Evolutionary conservation across 2,888 invertebrate genomes (phyloP).

Genomic region (Cataglyphis livida): DNA sequence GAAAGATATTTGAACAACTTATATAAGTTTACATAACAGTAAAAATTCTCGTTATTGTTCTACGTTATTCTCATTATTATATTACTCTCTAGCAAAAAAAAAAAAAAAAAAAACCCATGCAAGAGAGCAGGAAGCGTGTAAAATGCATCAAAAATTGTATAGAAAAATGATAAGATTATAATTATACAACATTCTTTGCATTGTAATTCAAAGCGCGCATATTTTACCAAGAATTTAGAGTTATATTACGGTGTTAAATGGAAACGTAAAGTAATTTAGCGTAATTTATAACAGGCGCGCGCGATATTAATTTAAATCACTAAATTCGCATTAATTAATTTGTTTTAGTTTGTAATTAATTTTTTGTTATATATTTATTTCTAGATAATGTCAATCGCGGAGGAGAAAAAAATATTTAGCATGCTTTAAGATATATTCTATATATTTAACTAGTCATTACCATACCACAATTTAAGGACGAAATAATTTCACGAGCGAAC

Average conservation of each 20-base stretch:
- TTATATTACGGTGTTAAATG: not conserved
- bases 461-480: not conserved
- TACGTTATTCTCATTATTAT: not conserved
- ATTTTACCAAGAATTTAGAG: conserved; percentile 7
- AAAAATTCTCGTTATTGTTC: not conserved
- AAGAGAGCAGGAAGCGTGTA: not conserved
- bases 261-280: not conserved
- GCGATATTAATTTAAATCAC: not conserved
- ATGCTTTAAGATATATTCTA: not conserved
- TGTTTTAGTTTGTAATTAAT: not conserved
- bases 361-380: not conserved
- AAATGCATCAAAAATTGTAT: not conserved
- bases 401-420: not conserved
- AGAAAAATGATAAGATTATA: not conserved
- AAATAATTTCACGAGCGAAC: not conserved
- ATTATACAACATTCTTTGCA: not conserved
- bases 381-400: not conserved
- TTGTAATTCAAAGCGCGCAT: not conserved
- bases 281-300: not conserved
- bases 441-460: not conserved
- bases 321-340: not conserved
- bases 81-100: not conserved
- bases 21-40: not conserved
- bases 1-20: conserved; percentile 1
- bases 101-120: not conserved